Evolutionary conservation across 2,113 vertebrate species (phyloP).

Genomic region (Amia ocellicauda): DNA sequence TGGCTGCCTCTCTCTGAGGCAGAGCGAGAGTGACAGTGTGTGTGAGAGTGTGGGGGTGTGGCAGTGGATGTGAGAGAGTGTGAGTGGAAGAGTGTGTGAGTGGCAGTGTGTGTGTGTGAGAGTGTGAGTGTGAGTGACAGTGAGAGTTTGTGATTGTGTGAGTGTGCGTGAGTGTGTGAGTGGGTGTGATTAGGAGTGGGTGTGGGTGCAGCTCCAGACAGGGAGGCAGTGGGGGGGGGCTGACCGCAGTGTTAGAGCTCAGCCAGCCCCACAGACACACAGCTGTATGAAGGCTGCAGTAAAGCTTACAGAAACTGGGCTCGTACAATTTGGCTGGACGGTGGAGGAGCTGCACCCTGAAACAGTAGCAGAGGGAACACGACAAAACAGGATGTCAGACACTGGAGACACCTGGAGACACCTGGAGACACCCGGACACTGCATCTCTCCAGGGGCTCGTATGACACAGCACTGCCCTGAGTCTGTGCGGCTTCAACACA

Average conservation of each 20-base stretch:
- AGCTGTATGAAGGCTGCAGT: slow-evolving; percentile 76
- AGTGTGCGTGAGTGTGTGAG: not conserved
- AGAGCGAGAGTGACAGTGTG: too few relatives aligned
- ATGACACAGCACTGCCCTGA: too few relatives aligned
- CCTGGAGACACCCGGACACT: slow-evolving; percentile 33
- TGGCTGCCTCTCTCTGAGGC: too few relatives aligned
- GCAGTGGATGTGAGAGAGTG: too few relatives aligned
- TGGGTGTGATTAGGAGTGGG: not conserved
- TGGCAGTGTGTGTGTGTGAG: slow-evolving; percentile 5
- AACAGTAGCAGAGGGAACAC: slow-evolving; percentile 62
- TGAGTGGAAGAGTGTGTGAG: not conserved
- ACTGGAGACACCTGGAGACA: slow-evolving; percentile 36
- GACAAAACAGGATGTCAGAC: slow-evolving; percentile 44
- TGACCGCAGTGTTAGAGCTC: slow-evolving; percentile 37
- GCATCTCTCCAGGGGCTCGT: not conserved
- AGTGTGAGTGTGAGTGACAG: slow-evolving; percentile 12
- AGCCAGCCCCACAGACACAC: slow-evolving; percentile 58
- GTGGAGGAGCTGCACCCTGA: slow-evolving; percentile 82
- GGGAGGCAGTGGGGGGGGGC: too few relatives aligned
- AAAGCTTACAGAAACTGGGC: slow-evolving; percentile 79
- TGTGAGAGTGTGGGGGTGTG: too few relatives aligned
- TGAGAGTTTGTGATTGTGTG: not conserved
- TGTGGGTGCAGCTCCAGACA: not conserved
- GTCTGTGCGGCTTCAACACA: too few relatives aligned
- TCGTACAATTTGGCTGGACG: slow-evolving; percentile 92